Conservation (phyloP, 2,797 vertebrate genomes). For the Microctenopoma stevenorrisi region DNA sequence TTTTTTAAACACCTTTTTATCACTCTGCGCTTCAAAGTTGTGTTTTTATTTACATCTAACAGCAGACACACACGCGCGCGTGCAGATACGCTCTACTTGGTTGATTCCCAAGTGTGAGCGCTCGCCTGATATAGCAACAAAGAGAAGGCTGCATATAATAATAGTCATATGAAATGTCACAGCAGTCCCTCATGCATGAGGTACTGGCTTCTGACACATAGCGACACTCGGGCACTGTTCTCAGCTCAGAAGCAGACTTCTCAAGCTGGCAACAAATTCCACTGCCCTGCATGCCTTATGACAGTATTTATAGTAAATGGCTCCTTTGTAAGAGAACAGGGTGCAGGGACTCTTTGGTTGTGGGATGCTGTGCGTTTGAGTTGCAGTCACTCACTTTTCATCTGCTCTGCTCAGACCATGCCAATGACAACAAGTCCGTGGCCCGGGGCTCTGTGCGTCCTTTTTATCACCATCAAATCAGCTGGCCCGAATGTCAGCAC, state of each 20-base stretch:
- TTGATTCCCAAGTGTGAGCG: conserved; percentile 59
- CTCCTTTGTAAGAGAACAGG: conserved; percentile 54
- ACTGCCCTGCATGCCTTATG: conserved; percentile 39
- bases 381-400: conserved; percentile 71
- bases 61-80: not conserved
- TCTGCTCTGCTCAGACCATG: conserved; percentile 43
- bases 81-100: conserved; percentile 35
- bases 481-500: conserved; percentile 67
- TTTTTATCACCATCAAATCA: conserved; percentile 76
- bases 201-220: conserved; percentile 63
- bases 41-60: conserved; percentile 76
- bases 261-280: conserved; percentile 43
- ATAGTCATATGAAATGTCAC: conserved; percentile 76
- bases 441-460: conserved; percentile 69
- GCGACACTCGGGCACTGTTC: conserved; percentile 61
- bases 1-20: conserved; percentile 49
- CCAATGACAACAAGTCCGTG: conserved; percentile 65
- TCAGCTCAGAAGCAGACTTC: conserved; percentile 60
- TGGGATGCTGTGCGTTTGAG: conserved; percentile 64
- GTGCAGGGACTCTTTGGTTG: conserved; percentile 46
- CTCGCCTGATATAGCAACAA: conserved; percentile 72
- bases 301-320: conserved; percentile 74
- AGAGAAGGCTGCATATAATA: conserved; percentile 68
- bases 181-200: conserved; percentile 66
- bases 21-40: conserved; percentile 65